phyloP scores from a whole-genome alignment of 2,797 vertebrate genomes.

The Melanotaenia trifasciata region DNA sequence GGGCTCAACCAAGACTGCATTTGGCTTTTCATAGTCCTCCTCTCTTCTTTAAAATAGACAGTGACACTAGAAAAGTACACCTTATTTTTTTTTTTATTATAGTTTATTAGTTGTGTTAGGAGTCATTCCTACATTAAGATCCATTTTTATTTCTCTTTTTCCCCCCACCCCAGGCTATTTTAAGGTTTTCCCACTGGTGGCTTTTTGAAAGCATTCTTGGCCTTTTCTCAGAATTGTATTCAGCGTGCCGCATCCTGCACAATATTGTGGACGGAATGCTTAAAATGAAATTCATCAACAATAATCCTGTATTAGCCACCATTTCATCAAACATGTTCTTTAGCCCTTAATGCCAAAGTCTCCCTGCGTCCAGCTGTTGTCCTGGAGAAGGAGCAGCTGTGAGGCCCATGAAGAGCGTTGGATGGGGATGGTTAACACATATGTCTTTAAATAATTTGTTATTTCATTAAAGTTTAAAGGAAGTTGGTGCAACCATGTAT shows the following conservation, averaged over 20 bases:
- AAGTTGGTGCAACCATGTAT: conserved; percentile 56
- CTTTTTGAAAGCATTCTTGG: background rate
- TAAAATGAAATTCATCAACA: conserved; percentile 10
- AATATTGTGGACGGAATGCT: conserved; percentile 12
- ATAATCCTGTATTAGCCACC: conserved; percentile 1
- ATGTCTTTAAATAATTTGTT: conserved; percentile 75
- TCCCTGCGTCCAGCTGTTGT: conserved; percentile 52
- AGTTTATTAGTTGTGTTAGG: background rate
- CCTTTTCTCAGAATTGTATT: conserved; percentile 7
- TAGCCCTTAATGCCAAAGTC: conserved; percentile 3
- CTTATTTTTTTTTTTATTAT: background rate
- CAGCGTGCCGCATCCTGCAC: conserved; percentile 4
- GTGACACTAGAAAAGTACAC: background rate
- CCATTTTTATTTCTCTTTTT: background rate
- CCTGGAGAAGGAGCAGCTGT: conserved; percentile 39
- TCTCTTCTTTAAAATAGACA: conserved; percentile 38
- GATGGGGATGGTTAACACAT: conserved; percentile 38
- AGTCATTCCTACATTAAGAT: conserved; percentile 14
- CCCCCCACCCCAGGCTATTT: background rate
- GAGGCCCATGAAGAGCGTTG: conserved; percentile 1
- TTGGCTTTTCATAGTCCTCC: conserved; percentile 59
- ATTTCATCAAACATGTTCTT: conserved; percentile 3
- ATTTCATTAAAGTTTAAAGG: conserved; percentile 73
- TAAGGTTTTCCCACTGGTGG: background rate
- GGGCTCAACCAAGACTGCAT: conserved; percentile 34